Evolutionary conservation across 2,888 invertebrate species (phyloP).

Genomic region (Clepsis dumicolana): DNA sequence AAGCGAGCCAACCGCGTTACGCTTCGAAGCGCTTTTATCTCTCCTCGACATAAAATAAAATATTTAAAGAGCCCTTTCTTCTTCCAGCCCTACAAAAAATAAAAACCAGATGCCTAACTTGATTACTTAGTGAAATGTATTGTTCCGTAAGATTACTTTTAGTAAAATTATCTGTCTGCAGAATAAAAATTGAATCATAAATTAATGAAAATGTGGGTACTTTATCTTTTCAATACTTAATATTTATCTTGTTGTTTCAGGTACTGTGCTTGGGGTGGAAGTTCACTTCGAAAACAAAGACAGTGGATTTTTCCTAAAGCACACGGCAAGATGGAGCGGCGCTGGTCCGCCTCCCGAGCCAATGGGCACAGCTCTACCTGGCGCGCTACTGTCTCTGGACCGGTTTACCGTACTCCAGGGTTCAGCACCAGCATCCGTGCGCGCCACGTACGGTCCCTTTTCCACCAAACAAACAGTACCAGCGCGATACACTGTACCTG

Average conservation of each 20-base stretch:
- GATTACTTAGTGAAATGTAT: constrained; percentile 53
- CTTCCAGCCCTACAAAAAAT: constrained; percentile 58
- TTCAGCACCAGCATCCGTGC: constrained; percentile 95
- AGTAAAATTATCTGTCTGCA: neutral
- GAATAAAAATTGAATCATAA: neutral
- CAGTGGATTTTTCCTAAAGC: constrained; percentile 95
- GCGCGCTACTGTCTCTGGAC: constrained; percentile 92
- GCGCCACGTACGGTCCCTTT: constrained; percentile 97
- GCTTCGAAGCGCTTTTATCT: constrained; percentile 73
- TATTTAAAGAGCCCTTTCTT: constrained; percentile 70
- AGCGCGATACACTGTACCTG: constrained; percentile 94
- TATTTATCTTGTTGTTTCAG: constrained; percentile 82
- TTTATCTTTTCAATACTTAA: neutral
- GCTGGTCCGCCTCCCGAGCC: constrained; percentile 80
- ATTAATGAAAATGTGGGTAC: neutral
- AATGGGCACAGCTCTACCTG: constrained; percentile 83
- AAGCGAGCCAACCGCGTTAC: constrained; percentile 66
- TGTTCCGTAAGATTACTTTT: constrained; percentile 43
- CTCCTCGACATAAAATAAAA: constrained; percentile 70
- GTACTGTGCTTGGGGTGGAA: constrained; percentile 90
- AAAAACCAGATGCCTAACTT: constrained; percentile 45
- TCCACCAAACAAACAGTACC: constrained; percentile 98
- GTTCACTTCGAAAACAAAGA: constrained; percentile 97
- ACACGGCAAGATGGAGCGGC: constrained; percentile 90
- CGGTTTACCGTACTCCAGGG: constrained; percentile 97